Percentiles rank a stretch among this genome's conserved stretches.
phyloP scores from a whole-genome alignment of 2,113 vertebrate species.

The Callipepla californica region DNA sequence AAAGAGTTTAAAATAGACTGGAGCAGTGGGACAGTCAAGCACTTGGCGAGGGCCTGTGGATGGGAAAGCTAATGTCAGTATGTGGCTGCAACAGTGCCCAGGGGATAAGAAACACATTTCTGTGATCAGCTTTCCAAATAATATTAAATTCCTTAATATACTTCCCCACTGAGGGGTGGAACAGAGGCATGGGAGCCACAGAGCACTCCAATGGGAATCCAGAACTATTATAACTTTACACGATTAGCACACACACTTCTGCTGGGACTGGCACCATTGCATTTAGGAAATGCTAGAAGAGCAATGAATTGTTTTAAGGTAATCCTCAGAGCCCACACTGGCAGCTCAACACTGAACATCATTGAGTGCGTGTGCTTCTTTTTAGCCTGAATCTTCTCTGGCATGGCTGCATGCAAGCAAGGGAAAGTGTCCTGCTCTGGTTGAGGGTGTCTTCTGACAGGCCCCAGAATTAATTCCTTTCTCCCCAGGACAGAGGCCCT shows the following conservation, averaged over 20 bases:
- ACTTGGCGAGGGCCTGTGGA: not conserved
- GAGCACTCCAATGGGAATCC: not conserved
- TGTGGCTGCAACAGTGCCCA: not conserved
- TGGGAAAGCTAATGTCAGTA: not conserved
- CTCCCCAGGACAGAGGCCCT: not conserved
- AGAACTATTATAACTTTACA: not conserved
- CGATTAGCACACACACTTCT: not conserved
- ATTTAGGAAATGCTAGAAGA: not conserved
- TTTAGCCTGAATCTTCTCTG: not conserved
- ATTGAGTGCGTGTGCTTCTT: not conserved
- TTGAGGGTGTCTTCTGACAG: not conserved
- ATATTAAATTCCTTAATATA: slow-evolving; percentile 8
- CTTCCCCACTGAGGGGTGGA: not conserved
- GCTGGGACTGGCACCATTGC: not conserved
- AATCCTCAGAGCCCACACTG: not conserved
- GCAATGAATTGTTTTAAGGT: not conserved
- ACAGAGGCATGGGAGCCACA: not conserved
- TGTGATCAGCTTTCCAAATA: slow-evolving; percentile 19
- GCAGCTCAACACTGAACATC: accelerated
- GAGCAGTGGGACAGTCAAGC: not conserved
- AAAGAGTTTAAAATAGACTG: not conserved
- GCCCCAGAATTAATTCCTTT: not conserved
- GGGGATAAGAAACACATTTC: not conserved
- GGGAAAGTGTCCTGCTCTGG: not conserved
- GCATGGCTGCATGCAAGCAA: not conserved